Evolutionary conservation across 2,888 invertebrate genomes (phyloP).

Genomic region (Craniophora ligustri): DNA sequence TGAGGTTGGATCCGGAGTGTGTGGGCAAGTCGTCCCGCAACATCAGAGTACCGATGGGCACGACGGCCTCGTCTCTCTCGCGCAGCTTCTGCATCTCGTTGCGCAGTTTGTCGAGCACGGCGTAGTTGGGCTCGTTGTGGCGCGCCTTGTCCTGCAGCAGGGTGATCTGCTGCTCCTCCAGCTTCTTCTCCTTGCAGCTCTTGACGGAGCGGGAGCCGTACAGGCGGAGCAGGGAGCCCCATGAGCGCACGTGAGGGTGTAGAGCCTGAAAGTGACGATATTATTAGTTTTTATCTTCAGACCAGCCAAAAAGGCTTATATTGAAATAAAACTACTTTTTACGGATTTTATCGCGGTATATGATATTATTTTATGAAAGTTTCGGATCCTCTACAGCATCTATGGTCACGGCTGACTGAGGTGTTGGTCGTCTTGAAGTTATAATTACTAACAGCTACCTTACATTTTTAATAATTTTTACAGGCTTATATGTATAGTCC

Average conservation of each 20-base stretch:
- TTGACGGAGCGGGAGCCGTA: constrained; percentile 97
- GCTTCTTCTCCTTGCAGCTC: constrained; percentile 96
- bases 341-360: too few species aligned
- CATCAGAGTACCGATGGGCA: constrained; percentile 87
- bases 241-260: constrained; percentile 97
- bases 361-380: too few species aligned
- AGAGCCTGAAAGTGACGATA: constrained; percentile 85
- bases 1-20: constrained; percentile 93
- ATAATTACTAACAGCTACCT: too few species aligned
- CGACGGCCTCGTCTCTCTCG: constrained; percentile 89
- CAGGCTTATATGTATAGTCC: too few species aligned
- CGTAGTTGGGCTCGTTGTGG: constrained; percentile 96
- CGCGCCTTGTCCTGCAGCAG: constrained; percentile 94
- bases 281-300: background rate
- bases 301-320: too few species aligned
- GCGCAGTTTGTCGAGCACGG: constrained; percentile 95
- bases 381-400: too few species aligned
- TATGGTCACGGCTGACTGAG: too few species aligned
- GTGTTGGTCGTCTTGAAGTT: too few species aligned
- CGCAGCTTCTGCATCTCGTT: constrained; percentile 94
- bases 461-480: too few species aligned
- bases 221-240: constrained; percentile 97
- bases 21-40: constrained; percentile 89
- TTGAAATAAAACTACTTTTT: too few species aligned
- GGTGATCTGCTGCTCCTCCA: constrained; percentile 97